phyloP scores from a whole-genome alignment of 2,888 invertebrate genomes.

The Acrobasis consociella region DNA sequence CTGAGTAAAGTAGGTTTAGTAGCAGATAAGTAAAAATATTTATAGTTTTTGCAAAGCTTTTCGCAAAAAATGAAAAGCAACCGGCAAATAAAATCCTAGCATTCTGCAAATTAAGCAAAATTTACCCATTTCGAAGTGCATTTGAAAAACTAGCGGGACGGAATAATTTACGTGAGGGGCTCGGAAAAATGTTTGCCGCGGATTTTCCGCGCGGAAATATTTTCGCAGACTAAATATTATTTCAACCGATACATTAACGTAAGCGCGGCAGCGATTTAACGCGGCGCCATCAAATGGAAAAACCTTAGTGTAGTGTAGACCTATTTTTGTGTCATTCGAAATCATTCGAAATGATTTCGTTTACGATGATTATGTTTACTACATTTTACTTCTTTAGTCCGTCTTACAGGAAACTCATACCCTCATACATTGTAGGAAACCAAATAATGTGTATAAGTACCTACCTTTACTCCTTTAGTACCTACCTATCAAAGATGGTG shows the following conservation, averaged over 20 bases:
- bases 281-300: constrained; percentile 51
- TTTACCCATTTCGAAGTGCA: constrained; percentile 2
- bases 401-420: too few species aligned
- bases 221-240: constrained; percentile 49
- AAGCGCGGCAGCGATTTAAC: constrained; percentile 56
- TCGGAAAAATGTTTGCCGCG: constrained; percentile 28
- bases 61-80: neutral
- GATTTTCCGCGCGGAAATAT: constrained; percentile 32
- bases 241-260: constrained; percentile 66
- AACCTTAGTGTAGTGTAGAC: constrained; percentile 33
- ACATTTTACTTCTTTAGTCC: too few species aligned
- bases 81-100: constrained; percentile 1
- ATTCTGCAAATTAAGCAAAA: constrained; percentile 8
- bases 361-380: too few species aligned
- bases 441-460: too few species aligned
- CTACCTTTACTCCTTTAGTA: too few species aligned
- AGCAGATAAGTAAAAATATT: too few species aligned
- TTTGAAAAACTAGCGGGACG: constrained; percentile 28
- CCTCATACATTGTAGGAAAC: too few species aligned
- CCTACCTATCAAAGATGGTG: too few species aligned
- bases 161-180: constrained; percentile 31
- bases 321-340: constrained; percentile 37
- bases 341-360: too few species aligned
- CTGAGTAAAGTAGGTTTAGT: too few species aligned
- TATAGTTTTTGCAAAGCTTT: too few species aligned